Evolutionary conservation across 1,140 invertebrate genomes (phyloP).

Genomic region (Trichonephila clavipes): DNA sequence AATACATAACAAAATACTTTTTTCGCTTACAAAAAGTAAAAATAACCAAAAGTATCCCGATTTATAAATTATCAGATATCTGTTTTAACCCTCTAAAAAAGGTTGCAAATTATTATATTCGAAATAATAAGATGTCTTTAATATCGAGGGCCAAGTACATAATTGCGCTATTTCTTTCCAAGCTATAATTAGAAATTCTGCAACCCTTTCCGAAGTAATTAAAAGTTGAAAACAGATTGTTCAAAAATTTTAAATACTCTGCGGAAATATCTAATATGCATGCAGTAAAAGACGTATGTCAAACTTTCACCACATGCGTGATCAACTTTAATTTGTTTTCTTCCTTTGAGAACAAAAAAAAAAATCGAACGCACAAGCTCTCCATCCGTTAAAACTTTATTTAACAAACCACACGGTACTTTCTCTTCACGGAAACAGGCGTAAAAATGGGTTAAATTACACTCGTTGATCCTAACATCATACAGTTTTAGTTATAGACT

Average conservation of each 20-base stretch:
- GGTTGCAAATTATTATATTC: background rate
- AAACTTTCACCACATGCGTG: background rate
- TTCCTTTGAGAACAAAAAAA: background rate
- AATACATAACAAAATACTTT: too few species aligned
- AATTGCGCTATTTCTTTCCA: background rate
- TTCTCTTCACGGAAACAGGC: background rate
- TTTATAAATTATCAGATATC: background rate
- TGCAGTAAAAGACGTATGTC: background rate
- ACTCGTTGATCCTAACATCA: background rate
- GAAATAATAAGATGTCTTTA: background rate
- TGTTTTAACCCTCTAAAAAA: too few species aligned
- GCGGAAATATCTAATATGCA: background rate
- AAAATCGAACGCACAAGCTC: background rate
- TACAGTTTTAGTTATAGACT: background rate
- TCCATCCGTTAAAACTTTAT: background rate
- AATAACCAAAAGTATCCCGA: background rate
- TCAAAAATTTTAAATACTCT: conserved; percentile 17
- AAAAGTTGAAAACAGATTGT: conserved; percentile 2
- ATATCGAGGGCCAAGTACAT: background rate
- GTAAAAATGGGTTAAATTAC: conserved; percentile 37
- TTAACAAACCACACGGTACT: background rate
- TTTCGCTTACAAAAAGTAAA: too few species aligned
- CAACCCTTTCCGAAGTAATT: background rate
- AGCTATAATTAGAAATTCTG: background rate
- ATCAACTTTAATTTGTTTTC: conserved; percentile 30